Base-by-base conservation (phyloP, 2,113 vertebrate genomes). In the Lutjanus erythropterus region DNA sequence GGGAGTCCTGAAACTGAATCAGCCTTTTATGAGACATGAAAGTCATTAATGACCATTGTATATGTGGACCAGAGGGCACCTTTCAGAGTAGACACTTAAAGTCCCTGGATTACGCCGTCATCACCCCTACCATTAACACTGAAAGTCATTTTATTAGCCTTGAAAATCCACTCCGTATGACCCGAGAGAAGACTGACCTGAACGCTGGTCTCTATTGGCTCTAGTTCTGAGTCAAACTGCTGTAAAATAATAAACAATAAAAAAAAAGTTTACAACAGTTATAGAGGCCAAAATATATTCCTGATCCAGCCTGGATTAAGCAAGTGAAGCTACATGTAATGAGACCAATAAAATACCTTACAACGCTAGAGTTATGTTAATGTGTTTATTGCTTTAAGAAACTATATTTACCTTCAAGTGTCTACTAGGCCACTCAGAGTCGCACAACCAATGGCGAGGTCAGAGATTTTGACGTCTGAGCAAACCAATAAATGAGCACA, bases 371-470 rank as follows among this genome's bases (percentile, higher is more conserved):
- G 82, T 90, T 83, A 81, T 89, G 91, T 87, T 91, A 77, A 93
- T 93, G 92, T 79, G 71, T 91, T 95, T 95, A 95, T 95, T 96
- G 95, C 94, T 96, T 94, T 91, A 87, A 86, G 90, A 93, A 93
- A 92, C 89, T 93, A 91, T 78, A 86, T 86, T 92, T 80, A 93
- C 90, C 90, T 93, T 93, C 88, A 90, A 88, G 87, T 92, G 90
- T 93, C 91, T 89, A 92, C 88, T 79, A 91, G 89, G 89, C 88
- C 88, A 86, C 93, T 91, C 88, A 87, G 87, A 91, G 90, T 84
- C 87, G 87, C 92, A 85, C 88, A 86, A 90, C 86, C 89, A 86
- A 90, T 50, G 79, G 89, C 85, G 91, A 90, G 91, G 91, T 94
- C 89, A 89, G 84, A 89, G 73, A 89, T 85, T 88, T 88, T 85